Evolutionary conservation across 2,113 vertebrate genomes (phyloP).

Genomic region (Etia nguti): DNA sequence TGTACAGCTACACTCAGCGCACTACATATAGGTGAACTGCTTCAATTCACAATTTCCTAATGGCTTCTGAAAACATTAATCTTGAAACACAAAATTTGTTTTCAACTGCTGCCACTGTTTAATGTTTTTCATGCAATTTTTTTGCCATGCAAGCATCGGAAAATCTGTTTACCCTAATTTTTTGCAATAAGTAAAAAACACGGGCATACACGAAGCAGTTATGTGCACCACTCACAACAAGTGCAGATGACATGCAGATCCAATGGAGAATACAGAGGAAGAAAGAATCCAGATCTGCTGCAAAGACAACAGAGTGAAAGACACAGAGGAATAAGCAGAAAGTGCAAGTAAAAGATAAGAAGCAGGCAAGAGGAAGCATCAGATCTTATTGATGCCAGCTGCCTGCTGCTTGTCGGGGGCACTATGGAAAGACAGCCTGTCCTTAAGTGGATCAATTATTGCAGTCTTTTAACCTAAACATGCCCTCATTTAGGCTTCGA

Average conservation of each 20-base stretch:
- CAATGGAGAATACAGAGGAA: neutral
- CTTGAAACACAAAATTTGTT: neutral
- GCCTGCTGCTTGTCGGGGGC: constrained; percentile 4
- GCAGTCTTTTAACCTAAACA: constrained; percentile 29
- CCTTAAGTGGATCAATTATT: constrained; percentile 36
- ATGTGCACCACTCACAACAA: neutral
- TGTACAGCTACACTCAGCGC: neutral
- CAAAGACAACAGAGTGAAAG: constrained; percentile 10
- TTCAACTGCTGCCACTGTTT: neutral
- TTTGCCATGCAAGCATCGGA: neutral
- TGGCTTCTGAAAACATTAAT: neutral
- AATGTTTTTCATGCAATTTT: neutral
- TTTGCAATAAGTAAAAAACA: neutral
- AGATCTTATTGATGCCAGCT: neutral
- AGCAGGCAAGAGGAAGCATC: neutral
- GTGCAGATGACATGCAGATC: neutral
- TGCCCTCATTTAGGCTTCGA: neutral
- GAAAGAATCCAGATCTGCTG: neutral
- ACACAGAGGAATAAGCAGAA: constrained; percentile 3
- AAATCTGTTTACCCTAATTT: neutral
- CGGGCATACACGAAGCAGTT: neutral
- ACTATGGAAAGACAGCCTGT: neutral
- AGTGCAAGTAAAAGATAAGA: constrained; percentile 1
- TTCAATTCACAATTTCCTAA: neutral
- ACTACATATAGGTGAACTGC: neutral